Base-by-base conservation (phyloP, 2,797 vertebrate species). In the Pseudochaenichthys georgianus region DNA sequence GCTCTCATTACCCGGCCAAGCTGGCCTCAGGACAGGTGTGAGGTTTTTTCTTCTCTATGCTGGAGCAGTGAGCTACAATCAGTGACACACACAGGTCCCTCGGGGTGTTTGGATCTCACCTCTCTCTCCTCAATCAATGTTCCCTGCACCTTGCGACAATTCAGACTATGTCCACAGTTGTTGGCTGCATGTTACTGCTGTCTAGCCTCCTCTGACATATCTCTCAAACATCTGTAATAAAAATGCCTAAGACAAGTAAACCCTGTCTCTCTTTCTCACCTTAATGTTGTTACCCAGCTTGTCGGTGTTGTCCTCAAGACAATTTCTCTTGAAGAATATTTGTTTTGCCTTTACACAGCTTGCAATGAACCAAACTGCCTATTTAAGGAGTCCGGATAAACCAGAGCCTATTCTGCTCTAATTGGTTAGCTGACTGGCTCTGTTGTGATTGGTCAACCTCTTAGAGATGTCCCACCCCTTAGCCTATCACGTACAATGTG, bases 1-100 rank as follows among this genome's bases (percentile, higher is more conserved):
- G 1, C 48, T 80, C 59, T 90, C 78, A 78, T 76, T 79, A 82
- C 59, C n/a, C 78, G 74, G 75, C 84, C 78, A 85, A 74, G 38
- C 15, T 65, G 6, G 64, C 77, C 81, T 84, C 31, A 4, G 77
- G 81, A 67, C 77, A 75, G 70, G 76, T 67, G 73, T 70, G 70
- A 76, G 51, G 12, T 62, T 51, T 17, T 67, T 60, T 28, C 16
- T 23, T 59, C 38, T 42, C 11, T 58, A 64, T 70, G 65, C 65
- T 51, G 23, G 62, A 77, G 71, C 41, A 28, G 12, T 13, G 43
- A 77, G 57, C 10, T 55, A 51, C 28, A 45, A 46, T 73, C 51
- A 60, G 65, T 38, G 66, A 76, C 63, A 70, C 68, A 80, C 59
- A 13, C 54, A 67, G 64, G 51, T 64, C 66, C 70, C 68, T 67